Evolutionary conservation across 2,888 invertebrate species (phyloP).

Genomic region (Luperina testacea): DNA sequence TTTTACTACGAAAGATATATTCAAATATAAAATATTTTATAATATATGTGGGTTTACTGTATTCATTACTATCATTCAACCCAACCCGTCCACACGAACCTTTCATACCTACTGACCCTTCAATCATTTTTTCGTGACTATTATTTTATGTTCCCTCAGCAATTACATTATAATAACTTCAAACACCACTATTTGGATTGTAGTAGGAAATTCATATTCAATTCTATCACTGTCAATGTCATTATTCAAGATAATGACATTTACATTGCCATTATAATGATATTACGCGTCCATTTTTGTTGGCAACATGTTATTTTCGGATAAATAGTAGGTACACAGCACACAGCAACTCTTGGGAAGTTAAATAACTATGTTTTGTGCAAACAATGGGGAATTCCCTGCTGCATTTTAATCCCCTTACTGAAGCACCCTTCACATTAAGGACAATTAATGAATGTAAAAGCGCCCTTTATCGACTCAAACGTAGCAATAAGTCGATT

Average conservation of each 20-base stretch:
- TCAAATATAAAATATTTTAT: background rate
- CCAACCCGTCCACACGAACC: background rate
- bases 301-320: conserved; percentile 63
- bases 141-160: conserved; percentile 29
- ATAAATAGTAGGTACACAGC: conserved; percentile 60
- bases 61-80: conserved; percentile 15
- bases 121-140: conserved; percentile 1
- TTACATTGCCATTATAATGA: conserved; percentile 60
- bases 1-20: background rate
- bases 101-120: conserved; percentile 22
- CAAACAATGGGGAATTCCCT: conserved; percentile 84
- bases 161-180: conserved; percentile 31
- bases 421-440: conserved; percentile 81
- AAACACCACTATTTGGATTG: conserved; percentile 36
- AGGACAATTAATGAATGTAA: conserved; percentile 88
- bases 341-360: conserved; percentile 76
- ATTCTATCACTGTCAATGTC: conserved; percentile 50
- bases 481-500: conserved; percentile 86
- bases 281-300: conserved; percentile 62
- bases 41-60: background rate
- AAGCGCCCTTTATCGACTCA: conserved; percentile 84
- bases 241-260: conserved; percentile 61
- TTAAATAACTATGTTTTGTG: conserved; percentile 85
- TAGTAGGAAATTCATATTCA: conserved; percentile 46
- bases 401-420: conserved; percentile 77